Evolutionary conservation across 2,113 vertebrate species (phyloP), one percentile per base, ranked within the genome.

Genomic region (Paradoxurus hermaphroditus): DNA sequence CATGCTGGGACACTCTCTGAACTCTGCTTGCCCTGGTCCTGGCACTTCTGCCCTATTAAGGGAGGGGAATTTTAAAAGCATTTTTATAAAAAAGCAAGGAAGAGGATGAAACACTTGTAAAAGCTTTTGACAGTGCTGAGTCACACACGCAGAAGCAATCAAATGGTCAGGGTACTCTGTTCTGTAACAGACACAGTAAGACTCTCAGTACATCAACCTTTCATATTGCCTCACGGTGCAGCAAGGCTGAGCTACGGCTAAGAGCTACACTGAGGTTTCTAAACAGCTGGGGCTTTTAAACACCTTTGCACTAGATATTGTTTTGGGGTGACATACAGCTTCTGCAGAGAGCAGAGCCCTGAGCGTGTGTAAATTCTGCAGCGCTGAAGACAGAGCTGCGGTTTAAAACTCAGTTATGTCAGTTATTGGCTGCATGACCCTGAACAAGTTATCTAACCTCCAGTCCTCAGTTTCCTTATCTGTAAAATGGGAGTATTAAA

Each of bases 11-110:
- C 83, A 59, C 63, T 77, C 53, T 85, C 81, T 91, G 93, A 97
- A 91, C 88, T 72, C 93, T n/a, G 49, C 36, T 46, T 96, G 75
- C 92, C 97, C 92, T 51, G 34, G 36, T 25, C 36, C 82, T 92
- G 86, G 65, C 56, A 59, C 81, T 92, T 85, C 34, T 78, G 63
- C 36, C 73, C 67, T 78, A 36, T 18, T 78, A 62, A 96, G 21
- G 34, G 51, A 82, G 49, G 63, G 21, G 53, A n/a, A 63, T n/a
- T 89, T 63, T 90, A 95, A 95, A 10, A 87, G 75, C 73, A 87
- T 77, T 29, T 46, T 77, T 46, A 0, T 67, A 21, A 9, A 83
- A 56, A 93, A 44, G 56, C 41, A 89, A 56, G 34, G 36, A 77
- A 84, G 75, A 90, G 27, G 86, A 88, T 25, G 53, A 91, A 70